Percentiles rank a stretch among this genome's conserved stretches.
Evolutionary conservation across 1,140 invertebrate genomes (phyloP).

Genomic region (Musca vetustissima): DNA sequence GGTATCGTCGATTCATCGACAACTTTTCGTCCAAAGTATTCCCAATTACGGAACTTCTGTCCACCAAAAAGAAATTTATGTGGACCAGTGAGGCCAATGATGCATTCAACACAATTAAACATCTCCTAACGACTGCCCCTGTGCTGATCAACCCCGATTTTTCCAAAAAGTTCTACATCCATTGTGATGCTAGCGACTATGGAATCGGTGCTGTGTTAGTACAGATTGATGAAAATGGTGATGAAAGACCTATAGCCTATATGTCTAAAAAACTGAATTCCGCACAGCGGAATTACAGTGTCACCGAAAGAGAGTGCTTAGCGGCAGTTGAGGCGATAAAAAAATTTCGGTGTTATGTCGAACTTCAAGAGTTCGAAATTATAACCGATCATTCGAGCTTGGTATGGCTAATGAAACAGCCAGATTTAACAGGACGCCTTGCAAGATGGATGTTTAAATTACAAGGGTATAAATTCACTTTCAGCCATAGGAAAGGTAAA

Average conservation of each 20-base stretch:
- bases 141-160: neutral
- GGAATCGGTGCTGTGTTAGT: conserved; percentile 14
- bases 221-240: neutral
- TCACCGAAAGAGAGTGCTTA: conserved; percentile 24
- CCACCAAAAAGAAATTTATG: conserved; percentile 5
- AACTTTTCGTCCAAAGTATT: neutral
- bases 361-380: conserved; percentile 11
- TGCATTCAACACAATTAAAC: neutral
- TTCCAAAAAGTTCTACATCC: neutral
- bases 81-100: neutral
- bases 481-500: conserved; percentile 20
- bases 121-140: neutral
- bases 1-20: neutral
- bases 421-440: conserved; percentile 13
- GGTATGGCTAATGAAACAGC: conserved; percentile 14
- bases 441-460: conserved; percentile 19
- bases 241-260: conserved; percentile 2
- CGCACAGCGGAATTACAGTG: conserved; percentile 26
- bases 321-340: conserved; percentile 15
- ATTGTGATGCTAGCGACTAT: conserved; percentile 13
- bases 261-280: conserved; percentile 30
- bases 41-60: neutral
- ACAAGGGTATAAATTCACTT: conserved; percentile 2
- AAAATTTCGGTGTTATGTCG: conserved; percentile 17
- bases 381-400: conserved; percentile 10